Conservation (phyloP, 2,888 invertebrate genomes). For the Drosophila quinaria region DNA sequence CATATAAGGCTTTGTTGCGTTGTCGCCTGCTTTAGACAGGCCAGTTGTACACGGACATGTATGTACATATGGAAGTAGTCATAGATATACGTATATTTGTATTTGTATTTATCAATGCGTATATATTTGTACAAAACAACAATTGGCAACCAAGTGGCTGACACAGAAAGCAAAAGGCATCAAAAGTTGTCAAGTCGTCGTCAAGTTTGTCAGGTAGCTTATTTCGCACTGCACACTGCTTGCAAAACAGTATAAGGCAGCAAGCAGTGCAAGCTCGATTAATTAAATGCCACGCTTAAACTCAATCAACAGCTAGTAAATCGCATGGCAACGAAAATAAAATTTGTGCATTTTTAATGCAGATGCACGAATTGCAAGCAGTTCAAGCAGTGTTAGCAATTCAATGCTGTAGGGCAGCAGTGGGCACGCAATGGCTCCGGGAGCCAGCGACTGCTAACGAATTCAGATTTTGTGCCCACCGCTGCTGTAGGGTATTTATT, state of each 20-base stretch:
- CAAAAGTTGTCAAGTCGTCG: constrained; percentile 13
- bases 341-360: not conserved
- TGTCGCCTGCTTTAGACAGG: constrained; percentile 29
- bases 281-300: not conserved
- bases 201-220: not conserved
- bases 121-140: constrained; percentile 19
- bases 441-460: no score
- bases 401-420: constrained; percentile 25
- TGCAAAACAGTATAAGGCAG: not conserved
- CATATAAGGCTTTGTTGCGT: constrained; percentile 52
- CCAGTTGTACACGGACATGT: constrained; percentile 42
- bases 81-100: not conserved
- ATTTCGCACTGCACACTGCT: constrained; percentile 39
- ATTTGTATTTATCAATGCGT: not conserved
- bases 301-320: not conserved
- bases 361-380: not conserved
- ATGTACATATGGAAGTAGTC: constrained; percentile 8
- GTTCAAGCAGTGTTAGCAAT: not conserved
- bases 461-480: no score
- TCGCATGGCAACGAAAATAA: not conserved
- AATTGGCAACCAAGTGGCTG: constrained; percentile 43
- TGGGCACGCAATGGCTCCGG: no score
- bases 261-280: constrained; percentile 19
- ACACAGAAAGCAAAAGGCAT: constrained; percentile 49
- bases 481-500: constrained; percentile 29